phyloP scores from a whole-genome alignment of 2,797 vertebrate genomes.

The Schizopygopsis malacanthus region DNA sequence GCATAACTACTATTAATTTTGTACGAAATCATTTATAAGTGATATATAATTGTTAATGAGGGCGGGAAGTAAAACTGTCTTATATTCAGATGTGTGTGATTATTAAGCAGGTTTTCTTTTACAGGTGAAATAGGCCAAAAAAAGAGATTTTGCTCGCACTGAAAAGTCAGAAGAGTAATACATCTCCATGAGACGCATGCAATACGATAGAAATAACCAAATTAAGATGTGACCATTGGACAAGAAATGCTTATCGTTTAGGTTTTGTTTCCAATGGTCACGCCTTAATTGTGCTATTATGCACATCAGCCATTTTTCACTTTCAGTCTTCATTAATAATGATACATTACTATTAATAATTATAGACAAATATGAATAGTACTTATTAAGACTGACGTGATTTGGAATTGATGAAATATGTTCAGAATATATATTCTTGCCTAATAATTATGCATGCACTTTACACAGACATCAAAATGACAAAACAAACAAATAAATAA shows the following conservation, averaged over 20 bases:
- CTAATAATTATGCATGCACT: too few relatives aligned
- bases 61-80: fast-evolving
- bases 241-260: too few relatives aligned
- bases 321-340: too few relatives aligned
- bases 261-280: too few relatives aligned
- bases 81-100: not conserved
- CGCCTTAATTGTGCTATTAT: not conserved
- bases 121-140: not conserved
- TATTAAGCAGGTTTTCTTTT: not conserved
- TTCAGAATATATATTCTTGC: too few relatives aligned
- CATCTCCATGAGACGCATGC: not conserved
- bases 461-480: too few relatives aligned
- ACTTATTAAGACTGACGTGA: too few relatives aligned
- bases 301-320: not conserved
- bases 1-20: not conserved
- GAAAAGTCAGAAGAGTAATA: not conserved
- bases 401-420: too few relatives aligned
- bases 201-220: not conserved
- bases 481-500: too few relatives aligned
- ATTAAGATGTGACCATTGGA: not conserved
- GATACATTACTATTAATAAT: too few relatives aligned
- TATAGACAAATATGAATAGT: too few relatives aligned
- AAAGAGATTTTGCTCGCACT: not conserved
- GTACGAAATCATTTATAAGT: not conserved
- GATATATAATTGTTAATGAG: not conserved